Percentiles rank a stretch among this genome's conserved stretches.
Evolutionary conservation across 2,797 vertebrate genomes (phyloP).

Genomic region (Phoebastria nigripes): DNA sequence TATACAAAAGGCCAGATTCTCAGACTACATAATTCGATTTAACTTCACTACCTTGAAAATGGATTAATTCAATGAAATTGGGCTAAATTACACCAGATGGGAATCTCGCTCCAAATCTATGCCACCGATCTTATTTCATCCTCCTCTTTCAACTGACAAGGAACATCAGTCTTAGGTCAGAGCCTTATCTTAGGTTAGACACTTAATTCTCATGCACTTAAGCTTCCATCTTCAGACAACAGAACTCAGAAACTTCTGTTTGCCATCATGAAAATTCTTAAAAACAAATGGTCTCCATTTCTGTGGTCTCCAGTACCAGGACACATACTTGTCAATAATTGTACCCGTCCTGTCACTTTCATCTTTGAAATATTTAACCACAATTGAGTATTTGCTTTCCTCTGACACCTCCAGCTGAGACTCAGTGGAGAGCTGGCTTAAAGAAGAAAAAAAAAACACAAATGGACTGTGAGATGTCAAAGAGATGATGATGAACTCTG

Average conservation of each 20-base stretch:
- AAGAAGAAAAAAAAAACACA: not conserved
- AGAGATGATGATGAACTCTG: not conserved
- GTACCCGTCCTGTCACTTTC: not conserved
- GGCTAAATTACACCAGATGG: slow-evolving; percentile 60
- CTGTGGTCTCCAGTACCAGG: not conserved
- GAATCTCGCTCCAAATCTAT: not conserved
- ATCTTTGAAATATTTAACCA: not conserved
- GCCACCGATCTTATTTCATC: slow-evolving; percentile 25
- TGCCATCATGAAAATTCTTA: not conserved
- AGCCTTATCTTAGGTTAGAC: slow-evolving; percentile 46
- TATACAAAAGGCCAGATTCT: slow-evolving; percentile 39
- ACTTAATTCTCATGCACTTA: slow-evolving; percentile 21
- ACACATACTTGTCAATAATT: not conserved
- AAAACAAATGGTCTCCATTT: slow-evolving; percentile 4
- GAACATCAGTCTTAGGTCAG: slow-evolving; percentile 32
- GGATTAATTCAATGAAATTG: slow-evolving; percentile 47
- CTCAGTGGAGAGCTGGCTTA: not conserved
- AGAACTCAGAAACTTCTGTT: not conserved
- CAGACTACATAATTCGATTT: slow-evolving; percentile 55
- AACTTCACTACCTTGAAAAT: slow-evolving; percentile 42
- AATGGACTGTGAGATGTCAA: not conserved
- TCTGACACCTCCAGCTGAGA: not conserved
- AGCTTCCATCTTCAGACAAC: slow-evolving; percentile 12
- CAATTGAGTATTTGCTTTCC: not conserved
- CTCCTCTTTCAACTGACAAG: slow-evolving; percentile 40